A percentile compares a stretch with the other conserved stretches of the same genome.
These are phyloP conservation scores for Brachypterus glaber DNA, from an alignment of 2,888 invertebrate species.

Conservation along the genomic window DNA sequence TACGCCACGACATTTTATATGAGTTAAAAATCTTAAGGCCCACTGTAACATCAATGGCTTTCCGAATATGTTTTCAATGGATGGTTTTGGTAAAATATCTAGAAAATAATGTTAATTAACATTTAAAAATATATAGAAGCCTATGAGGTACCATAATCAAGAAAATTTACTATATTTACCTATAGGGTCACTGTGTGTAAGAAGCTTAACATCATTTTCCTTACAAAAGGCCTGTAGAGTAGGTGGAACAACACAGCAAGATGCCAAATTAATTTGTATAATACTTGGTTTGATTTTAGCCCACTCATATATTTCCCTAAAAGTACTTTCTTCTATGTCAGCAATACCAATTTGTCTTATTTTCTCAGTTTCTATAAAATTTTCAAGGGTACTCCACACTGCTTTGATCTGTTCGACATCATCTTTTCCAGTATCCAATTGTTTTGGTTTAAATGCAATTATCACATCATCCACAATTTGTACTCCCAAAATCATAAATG, in stretches of 20 bases:
- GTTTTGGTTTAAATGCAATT: constrained; percentile 59
- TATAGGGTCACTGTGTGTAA: constrained; percentile 92
- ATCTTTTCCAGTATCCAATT: constrained; percentile 27
- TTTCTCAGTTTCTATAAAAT: constrained; percentile 55
- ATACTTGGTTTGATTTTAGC: constrained; percentile 75
- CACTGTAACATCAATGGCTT: constrained; percentile 51
- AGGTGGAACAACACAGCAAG: constrained; percentile 91
- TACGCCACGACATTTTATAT: constrained; percentile 85
- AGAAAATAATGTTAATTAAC: constrained; percentile 13
- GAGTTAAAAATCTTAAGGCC: constrained; percentile 79
- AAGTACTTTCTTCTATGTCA: constrained; percentile 75
- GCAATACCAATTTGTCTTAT: constrained; percentile 72
- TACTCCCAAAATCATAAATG: constrained; percentile 60
- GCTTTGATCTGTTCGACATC: constrained; percentile 56
- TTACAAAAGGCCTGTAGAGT: constrained; percentile 83
- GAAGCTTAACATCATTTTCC: constrained; percentile 80
- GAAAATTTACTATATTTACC: constrained; percentile 46
- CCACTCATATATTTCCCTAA: constrained; percentile 66
- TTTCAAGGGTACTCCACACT: constrained; percentile 70
- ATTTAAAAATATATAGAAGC: constrained; percentile 3
- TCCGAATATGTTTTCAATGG: constrained; percentile 50
- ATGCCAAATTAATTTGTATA: constrained; percentile 85
- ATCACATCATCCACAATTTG: constrained; percentile 73
- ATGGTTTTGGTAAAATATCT: constrained; percentile 50
- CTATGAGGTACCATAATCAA: not conserved